These are phyloP conservation scores for Anguilla japonica DNA, from an alignment of 2,113 vertebrate genomes.

Conservation along the genomic window DNA sequence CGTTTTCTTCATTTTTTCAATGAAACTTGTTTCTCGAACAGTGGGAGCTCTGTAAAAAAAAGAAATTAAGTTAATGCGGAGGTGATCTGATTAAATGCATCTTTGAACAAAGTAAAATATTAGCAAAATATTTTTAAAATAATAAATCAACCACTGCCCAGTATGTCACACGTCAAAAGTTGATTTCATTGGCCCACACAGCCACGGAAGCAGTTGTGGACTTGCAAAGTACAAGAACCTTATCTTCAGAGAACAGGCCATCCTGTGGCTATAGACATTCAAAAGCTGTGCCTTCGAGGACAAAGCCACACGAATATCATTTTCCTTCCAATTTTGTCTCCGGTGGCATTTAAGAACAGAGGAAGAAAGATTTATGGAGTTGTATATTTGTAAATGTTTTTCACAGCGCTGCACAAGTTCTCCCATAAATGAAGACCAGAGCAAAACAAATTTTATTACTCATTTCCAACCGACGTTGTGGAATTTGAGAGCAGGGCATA, in stretches of 20 bases:
- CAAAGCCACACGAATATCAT: background rate
- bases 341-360: background rate
- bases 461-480: too few species aligned
- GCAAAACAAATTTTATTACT: too few species aligned
- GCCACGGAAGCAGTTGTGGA: background rate
- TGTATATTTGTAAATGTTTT: background rate
- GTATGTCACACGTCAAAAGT: too few species aligned
- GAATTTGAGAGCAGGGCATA: too few species aligned
- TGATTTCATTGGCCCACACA: background rate
- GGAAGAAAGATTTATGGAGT: background rate
- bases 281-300: background rate
- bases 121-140: background rate
- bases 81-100: background rate
- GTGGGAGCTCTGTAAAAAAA: conserved; percentile 64
- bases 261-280: background rate
- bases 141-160: too few species aligned
- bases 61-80: background rate
- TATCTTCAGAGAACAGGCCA: background rate
- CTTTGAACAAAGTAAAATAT: background rate
- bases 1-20: conserved; percentile 89
- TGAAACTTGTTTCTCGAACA: conserved; percentile 75
- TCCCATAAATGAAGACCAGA: too few species aligned
- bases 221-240: background rate
- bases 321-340: background rate
- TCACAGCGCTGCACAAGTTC: too few species aligned